Evolutionary conservation across 2,797 vertebrate genomes (phyloP), one percentile per base, ranked within the genome.

Genomic region (Glyptemys insculpta): DNA sequence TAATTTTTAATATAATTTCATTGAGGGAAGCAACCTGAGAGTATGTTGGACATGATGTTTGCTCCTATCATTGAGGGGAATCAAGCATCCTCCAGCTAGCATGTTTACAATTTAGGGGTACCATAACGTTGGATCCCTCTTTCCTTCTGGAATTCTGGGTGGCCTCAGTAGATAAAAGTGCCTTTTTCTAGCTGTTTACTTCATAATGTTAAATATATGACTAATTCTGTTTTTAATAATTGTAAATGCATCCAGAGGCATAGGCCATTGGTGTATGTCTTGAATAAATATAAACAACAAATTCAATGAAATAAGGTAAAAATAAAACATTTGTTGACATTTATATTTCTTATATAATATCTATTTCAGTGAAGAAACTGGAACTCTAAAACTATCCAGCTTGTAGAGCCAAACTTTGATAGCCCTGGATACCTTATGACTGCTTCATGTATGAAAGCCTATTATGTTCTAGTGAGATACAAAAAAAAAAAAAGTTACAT

Each of bases 171-270:
- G 88, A 95, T 87, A 92, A 94, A 95, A 59, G 87, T 96, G 88
- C 29, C 4, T 18, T 91, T 96, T 97, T 92, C 96, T 96, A 94
- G 91, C 25, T 90, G 65, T 72, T 47, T 76, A 82, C 93, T 14
- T 44, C 23, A 47, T 14, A 49, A 15, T 78, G 94, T 92, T 95
- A 91, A 41, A 93, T 79, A 68, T 37, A 84, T 92, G 94, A 96
- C 92, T 94, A 86, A n/a, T 95, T 78, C 27, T 29, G 44, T 49
- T 96, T 81, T 94, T 96, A 96, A 96, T 85, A 92, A 96, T 85
- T 95, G 94, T 84, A 96, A 88, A 96, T 94, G 87, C 89, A 96
- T 94, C 89, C 95, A 3, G 34, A 92, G 57, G 72, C 82, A 81
- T 18, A 87, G 90, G 93, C 92, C 86, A 88, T 83, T 78, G 52